phyloP scores from a whole-genome alignment of 1,140 invertebrate genomes.

The Bombus pyrosoma region DNA sequence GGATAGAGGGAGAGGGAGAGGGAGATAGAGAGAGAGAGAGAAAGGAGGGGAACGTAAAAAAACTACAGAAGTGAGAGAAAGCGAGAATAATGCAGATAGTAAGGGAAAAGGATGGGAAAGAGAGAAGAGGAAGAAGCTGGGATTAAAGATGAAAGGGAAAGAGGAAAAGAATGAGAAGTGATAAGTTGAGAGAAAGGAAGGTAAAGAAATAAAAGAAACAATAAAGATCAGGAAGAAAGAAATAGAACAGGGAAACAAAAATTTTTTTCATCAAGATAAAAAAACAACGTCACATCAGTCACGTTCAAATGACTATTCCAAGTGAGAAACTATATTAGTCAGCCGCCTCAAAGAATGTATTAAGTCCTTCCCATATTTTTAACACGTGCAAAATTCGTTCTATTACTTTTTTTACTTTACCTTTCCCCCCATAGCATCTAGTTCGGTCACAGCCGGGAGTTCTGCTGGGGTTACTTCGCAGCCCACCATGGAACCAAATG shows the following conservation, averaged over 20 bases:
- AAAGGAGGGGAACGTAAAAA: too few relatives aligned
- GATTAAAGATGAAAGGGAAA: too few relatives aligned
- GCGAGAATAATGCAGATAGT: too few relatives aligned
- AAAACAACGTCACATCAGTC: too few relatives aligned
- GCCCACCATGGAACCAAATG: constrained; percentile 63
- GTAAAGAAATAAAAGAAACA: neutral
- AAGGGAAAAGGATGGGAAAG: too few relatives aligned
- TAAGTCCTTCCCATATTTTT: constrained; percentile 34
- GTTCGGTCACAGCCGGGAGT: constrained; percentile 57
- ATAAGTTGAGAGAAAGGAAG: too few relatives aligned
- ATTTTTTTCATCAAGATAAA: neutral
- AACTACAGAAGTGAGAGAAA: too few relatives aligned
- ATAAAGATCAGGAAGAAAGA: neutral
- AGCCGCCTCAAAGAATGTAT: neutral
- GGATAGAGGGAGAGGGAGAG: too few relatives aligned
- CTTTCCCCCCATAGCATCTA: neutral
- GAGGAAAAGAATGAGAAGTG: too few relatives aligned
- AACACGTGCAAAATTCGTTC: constrained; percentile 48
- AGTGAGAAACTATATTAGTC: neutral
- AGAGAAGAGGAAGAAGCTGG: too few relatives aligned
- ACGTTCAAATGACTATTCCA: neutral
- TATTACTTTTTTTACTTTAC: neutral
- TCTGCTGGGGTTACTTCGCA: constrained; percentile 63
- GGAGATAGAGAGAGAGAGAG: too few relatives aligned
- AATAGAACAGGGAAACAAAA: neutral